Evolutionary conservation across 2,888 invertebrate species (phyloP).

Genomic region (Chirona hameri): DNA sequence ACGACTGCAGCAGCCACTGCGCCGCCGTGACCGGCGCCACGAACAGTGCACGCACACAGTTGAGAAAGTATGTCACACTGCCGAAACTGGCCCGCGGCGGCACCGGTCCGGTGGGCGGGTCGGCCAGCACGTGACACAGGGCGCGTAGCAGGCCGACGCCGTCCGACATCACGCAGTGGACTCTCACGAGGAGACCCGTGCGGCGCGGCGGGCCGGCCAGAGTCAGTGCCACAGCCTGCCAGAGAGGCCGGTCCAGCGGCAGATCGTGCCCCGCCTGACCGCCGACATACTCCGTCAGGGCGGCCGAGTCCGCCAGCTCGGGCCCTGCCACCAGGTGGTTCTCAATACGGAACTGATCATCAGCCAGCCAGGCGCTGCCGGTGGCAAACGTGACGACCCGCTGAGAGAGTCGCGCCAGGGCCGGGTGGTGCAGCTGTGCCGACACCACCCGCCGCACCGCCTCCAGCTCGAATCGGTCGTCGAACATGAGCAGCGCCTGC

Average conservation of each 20-base stretch:
- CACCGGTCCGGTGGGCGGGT: constrained; percentile 45
- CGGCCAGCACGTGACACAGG: constrained; percentile 41
- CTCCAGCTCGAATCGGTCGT: constrained; percentile 49
- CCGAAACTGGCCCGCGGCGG: constrained; percentile 49
- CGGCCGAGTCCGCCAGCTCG: constrained; percentile 41
- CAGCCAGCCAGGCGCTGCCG: constrained; percentile 53
- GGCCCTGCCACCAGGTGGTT: constrained; percentile 52
- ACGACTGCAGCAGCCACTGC: constrained; percentile 46
- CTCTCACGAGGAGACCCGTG: constrained; percentile 45
- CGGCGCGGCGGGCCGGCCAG: constrained; percentile 48
- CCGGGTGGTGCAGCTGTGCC: constrained; percentile 45
- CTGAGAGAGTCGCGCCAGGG: constrained; percentile 49
- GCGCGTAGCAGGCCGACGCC: constrained; percentile 52
- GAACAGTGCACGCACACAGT: constrained; percentile 50
- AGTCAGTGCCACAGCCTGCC: constrained; percentile 53
- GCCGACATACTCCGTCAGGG: constrained; percentile 48
- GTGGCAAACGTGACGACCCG: constrained; percentile 47
- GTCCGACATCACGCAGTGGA: constrained; percentile 54
- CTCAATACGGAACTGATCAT: constrained; percentile 51
- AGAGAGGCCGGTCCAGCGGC: constrained; percentile 50
- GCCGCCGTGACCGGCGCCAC: constrained; percentile 53
- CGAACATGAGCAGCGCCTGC: constrained; percentile 52
- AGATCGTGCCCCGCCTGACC: constrained; percentile 48
- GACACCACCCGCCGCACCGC: constrained; percentile 50
- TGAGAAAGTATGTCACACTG: constrained; percentile 48